A percentile compares a stretch with the other conserved stretches of the same genome.
phyloP scores from a whole-genome alignment of 1,140 invertebrate genomes.

The Battus philenor region DNA sequence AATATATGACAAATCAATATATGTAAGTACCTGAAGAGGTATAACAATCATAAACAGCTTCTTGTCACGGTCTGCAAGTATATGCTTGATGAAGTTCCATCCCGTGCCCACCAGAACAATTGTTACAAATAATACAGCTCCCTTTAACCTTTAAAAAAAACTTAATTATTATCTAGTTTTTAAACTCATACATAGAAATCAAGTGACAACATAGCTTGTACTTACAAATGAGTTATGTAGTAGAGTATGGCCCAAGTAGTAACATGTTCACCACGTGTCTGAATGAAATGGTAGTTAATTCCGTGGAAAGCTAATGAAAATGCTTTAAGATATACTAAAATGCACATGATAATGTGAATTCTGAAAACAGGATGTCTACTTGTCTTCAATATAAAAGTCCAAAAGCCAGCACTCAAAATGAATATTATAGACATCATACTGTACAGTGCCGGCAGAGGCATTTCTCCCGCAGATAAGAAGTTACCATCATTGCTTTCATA shows the following conservation, averaged over 20 bases:
- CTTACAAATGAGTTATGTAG: conserved; percentile 96
- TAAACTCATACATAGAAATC: too few relatives aligned
- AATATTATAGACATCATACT: conserved; percentile 94
- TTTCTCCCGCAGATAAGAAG: conserved; percentile 97
- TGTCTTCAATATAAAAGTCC: conserved; percentile 92
- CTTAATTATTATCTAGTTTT: too few relatives aligned
- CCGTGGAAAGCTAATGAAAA: conserved; percentile 96
- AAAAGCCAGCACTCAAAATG: conserved; percentile 91
- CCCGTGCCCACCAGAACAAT: conserved; percentile 98
- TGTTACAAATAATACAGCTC: conserved; percentile 96
- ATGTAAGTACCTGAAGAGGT: conserved; percentile 95
- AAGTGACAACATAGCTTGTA: conserved; percentile 22
- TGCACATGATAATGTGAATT: conserved; percentile 98
- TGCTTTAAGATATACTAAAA: conserved; percentile 94
- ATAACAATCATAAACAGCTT: conserved; percentile 99
- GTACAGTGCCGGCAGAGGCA: conserved; percentile 95
- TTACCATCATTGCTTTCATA: conserved; percentile 90
- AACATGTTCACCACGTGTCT: conserved; percentile 94
- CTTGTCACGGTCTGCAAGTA: conserved; percentile 96
- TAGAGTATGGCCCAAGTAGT: conserved; percentile 98
- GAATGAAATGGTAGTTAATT: conserved; percentile 97
- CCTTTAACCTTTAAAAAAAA: conserved; percentile 82
- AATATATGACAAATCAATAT: too few relatives aligned
- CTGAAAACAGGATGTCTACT: conserved; percentile 94
- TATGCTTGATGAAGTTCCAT: conserved; percentile 99